Evolutionary conservation across 2,797 vertebrate species (phyloP), one percentile per base, ranked within the genome.

Genomic region (Nyctalus aviator): DNA sequence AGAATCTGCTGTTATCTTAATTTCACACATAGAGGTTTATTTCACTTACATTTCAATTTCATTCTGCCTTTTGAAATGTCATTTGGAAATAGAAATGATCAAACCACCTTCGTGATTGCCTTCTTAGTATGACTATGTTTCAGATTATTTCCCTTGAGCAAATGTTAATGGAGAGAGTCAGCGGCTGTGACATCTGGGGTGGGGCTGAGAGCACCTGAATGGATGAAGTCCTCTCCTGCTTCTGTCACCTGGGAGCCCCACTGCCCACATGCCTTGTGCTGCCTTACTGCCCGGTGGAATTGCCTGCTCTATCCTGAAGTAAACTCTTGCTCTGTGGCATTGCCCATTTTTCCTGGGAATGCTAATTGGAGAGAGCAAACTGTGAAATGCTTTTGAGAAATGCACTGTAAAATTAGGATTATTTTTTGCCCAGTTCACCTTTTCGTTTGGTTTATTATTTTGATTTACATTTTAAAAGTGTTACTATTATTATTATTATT

Each of bases 11-110:
- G 13, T 77, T 48, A 25, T 30, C 84, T 44, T 4, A 44, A 53
- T 44, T 46, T 69, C 62, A 27, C 78, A 32, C 0, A 1, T 8
- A 8, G 30, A 84, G 71, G 68, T 85, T n/a, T 64, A 5, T 82
- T 48, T 68, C 57, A 53, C 87, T 94, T 18, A 17, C 4, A 10
- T 72, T 94, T 90, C 64, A 27, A 4, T 90, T 88, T 95, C 50
- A 10, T 79, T 46, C 37, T 88, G 88, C n/a, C 71, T 91, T 85
- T 62, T 20, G 64, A 91, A 95, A 88, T 93, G 90, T 37, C 92
- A 73, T 90, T 76, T 79, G 83, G 81, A 92, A 90, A 78, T 88
- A 84, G 77, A 93, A 90, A 18, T 3, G 32, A 76, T 72, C 41
- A 84, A 90, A 50, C 71, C 53, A 3, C 4, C 55, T 77, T 79